Evolutionary conservation across 2,797 vertebrate species (phyloP), one percentile per base, ranked within the genome.

Genomic region (Hydrocynus forskahlii): DNA sequence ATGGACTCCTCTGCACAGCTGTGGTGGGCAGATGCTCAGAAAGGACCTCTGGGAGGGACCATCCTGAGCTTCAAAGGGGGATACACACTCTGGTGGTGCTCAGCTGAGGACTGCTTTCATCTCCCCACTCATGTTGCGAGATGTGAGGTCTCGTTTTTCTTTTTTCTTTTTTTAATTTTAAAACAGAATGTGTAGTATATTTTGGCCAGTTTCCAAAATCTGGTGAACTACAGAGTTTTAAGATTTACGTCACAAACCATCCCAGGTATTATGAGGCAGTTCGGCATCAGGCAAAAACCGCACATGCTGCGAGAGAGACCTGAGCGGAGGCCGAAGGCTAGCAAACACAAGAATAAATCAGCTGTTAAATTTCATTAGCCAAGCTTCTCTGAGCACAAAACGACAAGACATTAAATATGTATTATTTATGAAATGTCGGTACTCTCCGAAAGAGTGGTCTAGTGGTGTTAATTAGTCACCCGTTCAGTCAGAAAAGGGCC

Each of bases 311-410:
- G 38, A 87, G 81, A 85, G 87, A 88, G 84, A 86, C 86, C 81
- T 45, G 73, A 73, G 68, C 45, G 40, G 48, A 45, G 87, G 84
- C 89, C 35, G 25, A 38, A 45, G 87, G 84, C 89, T 86, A 90
- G 88, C 88, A 90, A 92, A 93, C 88, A 88, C 91, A 90, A 88
- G 90, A 92, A 96, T 96, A 96, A 96, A 97, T 97, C 95, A 96
- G 94, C 96, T 95, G 95, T 94, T 91, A 92, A 96, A 97, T 96
- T 96, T 96, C 92, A 95, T 95, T 94, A 94, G 94, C 89, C 90
- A 94, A 92, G 93, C 91, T 92, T 91, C 92, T 94, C 89, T 93
- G 93, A 94, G 92, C 92, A 92, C 76, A 92, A 94, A 97, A 97
- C 94, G 95, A 94, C 95, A 95, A 92, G 92, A 95, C 93, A 95